A percentile compares a stretch with the other conserved stretches of the same genome.
phyloP scores from a whole-genome alignment of 2,888 invertebrate species.

The Coenonympha glycerion region DNA sequence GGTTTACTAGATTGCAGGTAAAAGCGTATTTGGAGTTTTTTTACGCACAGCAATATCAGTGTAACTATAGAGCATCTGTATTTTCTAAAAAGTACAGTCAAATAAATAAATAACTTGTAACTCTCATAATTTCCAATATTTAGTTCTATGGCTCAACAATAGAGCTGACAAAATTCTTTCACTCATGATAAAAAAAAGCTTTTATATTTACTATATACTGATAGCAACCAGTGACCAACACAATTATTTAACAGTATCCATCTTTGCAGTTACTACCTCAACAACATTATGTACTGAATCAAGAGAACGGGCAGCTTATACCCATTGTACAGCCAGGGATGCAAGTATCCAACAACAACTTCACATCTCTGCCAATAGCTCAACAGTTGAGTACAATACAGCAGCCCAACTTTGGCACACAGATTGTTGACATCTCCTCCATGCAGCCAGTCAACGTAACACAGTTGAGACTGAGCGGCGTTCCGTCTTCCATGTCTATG shows the following conservation, averaged over 20 bases:
- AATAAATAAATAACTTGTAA: too few relatives aligned
- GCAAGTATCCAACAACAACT: slow-evolving; percentile 64
- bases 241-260: background rate
- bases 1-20: too few relatives aligned
- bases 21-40: too few relatives aligned
- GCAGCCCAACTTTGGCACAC: slow-evolving; percentile 64
- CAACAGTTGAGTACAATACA: slow-evolving; percentile 54
- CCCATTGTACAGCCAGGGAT: slow-evolving; percentile 68
- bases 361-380: slow-evolving; percentile 59
- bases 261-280: slow-evolving; percentile 55
- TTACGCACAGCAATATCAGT: too few relatives aligned
- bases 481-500: slow-evolving; percentile 71
- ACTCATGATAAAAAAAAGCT: too few relatives aligned
- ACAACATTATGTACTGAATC: slow-evolving; percentile 67
- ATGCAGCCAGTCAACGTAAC: slow-evolving; percentile 71
- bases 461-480: slow-evolving; percentile 60
- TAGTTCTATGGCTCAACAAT: too few relatives aligned
- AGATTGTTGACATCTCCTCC: slow-evolving; percentile 62
- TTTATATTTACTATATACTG: too few relatives aligned
- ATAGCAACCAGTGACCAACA: too few relatives aligned
- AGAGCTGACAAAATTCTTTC: too few relatives aligned
- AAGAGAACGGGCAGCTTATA: slow-evolving; percentile 69
- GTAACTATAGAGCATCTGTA: too few relatives aligned
- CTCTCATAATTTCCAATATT: too few relatives aligned
- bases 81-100: too few relatives aligned